Evolutionary conservation across 2,888 invertebrate genomes (phyloP), one percentile per base, ranked within the genome.

Genomic region (Brachylomia viminalis): DNA sequence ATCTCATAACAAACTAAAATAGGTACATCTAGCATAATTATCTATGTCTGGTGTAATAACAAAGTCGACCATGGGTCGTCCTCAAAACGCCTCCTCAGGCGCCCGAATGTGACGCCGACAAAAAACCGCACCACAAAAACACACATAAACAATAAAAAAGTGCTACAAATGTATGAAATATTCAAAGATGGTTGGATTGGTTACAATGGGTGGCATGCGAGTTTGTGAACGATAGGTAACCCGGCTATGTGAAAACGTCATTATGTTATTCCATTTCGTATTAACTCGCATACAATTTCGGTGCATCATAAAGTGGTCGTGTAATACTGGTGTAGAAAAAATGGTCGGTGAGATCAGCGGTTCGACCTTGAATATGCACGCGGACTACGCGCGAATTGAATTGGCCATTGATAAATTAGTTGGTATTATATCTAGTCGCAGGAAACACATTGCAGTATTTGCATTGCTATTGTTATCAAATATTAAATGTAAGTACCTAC

Each of bases 341-440:
- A 91, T 92, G 89, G 90, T 80, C 89, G 93, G 94, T 96, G 96
- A 96, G 95, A 95, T 96, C 96, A 96, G 91, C 93, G 79, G 52
- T 61, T 49, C 87, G 94, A 89, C 96, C 96, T 96, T 96, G 95
- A 89, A 85, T 88, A 88, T 87, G 88, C 91, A 89, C 91, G 90
- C 90, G 87, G 85, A 90, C 87, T 88, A 87, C 88, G 92, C 84
- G 80, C 88, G 87, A 82, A 82, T 90, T 91, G 93, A 91, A 95
- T 93, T 95, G 94, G 95, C 88, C 91, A 90, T 89, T 92, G 91
- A 83, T 74, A 45, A 62, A 77, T 81, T 59, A 45, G 27, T 54
- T 33, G 11, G 23, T 59, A 33, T 64, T n/a, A 66, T 66, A 47
- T 54, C 62, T 73, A 59, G 54, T 72, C n/a, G 54, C 45, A 45